phyloP scores from a whole-genome alignment of 2,113 vertebrate species.

The Mastomys natalensis region DNA sequence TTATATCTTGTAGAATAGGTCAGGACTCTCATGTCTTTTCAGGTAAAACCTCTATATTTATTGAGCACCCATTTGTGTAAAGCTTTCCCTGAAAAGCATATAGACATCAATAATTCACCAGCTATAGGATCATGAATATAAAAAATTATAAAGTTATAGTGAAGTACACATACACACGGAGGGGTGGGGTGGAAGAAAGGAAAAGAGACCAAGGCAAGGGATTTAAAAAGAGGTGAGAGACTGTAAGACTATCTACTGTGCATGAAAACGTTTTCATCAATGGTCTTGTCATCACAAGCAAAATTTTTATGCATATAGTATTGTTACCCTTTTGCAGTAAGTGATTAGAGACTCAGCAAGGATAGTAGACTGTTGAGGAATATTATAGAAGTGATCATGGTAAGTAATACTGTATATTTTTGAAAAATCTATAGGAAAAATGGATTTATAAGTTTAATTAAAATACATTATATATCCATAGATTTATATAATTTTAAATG shows the following conservation, averaged over 20 bases:
- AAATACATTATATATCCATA: neutral
- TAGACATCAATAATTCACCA: neutral
- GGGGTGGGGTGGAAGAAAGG: no score
- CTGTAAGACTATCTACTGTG: no score
- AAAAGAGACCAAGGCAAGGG: no score
- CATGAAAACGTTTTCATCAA: neutral
- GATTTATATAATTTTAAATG: neutral
- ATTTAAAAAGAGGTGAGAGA: no score
- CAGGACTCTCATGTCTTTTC: neutral
- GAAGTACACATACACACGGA: neutral
- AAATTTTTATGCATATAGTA: neutral
- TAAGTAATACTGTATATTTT: neutral
- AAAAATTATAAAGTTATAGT: constrained; percentile 16
- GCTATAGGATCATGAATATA: neutral
- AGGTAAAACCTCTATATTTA: neutral
- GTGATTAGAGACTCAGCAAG: neutral
- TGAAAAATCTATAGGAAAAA: neutral
- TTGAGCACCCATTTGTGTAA: neutral
- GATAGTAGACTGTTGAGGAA: constrained; percentile 10
- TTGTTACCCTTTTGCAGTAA: constrained; percentile 33
- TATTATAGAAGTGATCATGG: neutral
- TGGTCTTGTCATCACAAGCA: neutral
- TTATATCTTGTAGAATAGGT: neutral
- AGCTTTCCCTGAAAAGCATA: neutral
- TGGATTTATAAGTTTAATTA: neutral